Evolutionary conservation across 2,797 vertebrate species (phyloP).

Genomic region (Etheostoma nigrum): DNA sequence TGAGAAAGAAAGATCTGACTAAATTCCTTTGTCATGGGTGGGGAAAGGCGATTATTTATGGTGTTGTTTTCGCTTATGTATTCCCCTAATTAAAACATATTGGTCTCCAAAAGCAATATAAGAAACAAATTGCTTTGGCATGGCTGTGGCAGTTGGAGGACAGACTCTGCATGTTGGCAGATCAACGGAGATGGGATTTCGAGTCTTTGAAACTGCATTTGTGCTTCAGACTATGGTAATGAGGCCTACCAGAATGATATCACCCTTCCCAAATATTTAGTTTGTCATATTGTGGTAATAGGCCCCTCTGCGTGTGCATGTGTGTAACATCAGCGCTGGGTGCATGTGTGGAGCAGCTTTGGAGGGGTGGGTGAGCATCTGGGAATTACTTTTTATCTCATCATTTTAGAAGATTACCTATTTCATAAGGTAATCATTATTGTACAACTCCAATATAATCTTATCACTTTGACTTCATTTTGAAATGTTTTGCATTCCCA

Average conservation of each 20-base stretch:
- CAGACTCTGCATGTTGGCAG: slow-evolving; percentile 75
- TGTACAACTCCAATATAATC: background rate
- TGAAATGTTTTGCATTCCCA: background rate
- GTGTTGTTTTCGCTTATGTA: slow-evolving; percentile 82
- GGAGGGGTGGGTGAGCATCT: slow-evolving; percentile 12
- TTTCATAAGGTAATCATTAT: slow-evolving; percentile 18
- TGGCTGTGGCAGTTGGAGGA: slow-evolving; percentile 76
- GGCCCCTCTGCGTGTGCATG: slow-evolving; percentile 51
- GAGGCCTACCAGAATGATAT: slow-evolving; percentile 77
- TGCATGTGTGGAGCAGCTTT: slow-evolving; percentile 21
- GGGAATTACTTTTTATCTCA: slow-evolving; percentile 25
- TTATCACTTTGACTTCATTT: background rate
- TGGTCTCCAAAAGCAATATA: slow-evolving; percentile 82
- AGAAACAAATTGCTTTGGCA: slow-evolving; percentile 84
- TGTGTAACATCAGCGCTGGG: slow-evolving; percentile 34
- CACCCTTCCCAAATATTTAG: slow-evolving; percentile 79
- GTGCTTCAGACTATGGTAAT: slow-evolving; percentile 79
- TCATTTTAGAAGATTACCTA: slow-evolving; percentile 26
- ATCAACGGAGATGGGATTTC: slow-evolving; percentile 74
- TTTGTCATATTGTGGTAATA: slow-evolving; percentile 75
- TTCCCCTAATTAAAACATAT: slow-evolving; percentile 85
- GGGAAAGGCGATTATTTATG: slow-evolving; percentile 80
- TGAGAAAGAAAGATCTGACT: slow-evolving; percentile 71
- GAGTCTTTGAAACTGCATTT: slow-evolving; percentile 80
- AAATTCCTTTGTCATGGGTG: slow-evolving; percentile 80